Evolutionary conservation across 2,888 invertebrate genomes (phyloP), one percentile per base, ranked within the genome.

Genomic region (Lasioglossum villosulum): DNA sequence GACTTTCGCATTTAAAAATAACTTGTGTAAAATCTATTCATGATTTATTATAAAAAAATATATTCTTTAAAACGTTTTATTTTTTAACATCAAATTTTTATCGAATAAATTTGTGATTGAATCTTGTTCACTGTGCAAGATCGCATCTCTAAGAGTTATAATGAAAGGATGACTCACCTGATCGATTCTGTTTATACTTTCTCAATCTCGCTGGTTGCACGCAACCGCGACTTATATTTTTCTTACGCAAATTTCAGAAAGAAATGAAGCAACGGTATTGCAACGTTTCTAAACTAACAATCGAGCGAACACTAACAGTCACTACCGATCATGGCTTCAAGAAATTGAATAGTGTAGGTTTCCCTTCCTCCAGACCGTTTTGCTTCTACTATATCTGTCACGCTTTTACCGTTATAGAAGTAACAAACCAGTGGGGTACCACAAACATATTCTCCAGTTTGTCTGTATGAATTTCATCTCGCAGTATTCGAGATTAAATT

Each of bases 301-400:
- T 86, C 84, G 80, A 78, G 75, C 70, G 80, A 82, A 80, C 63
- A 91, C 91, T 91, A 87, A 85, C 89, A 80, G 63, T 6, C 14
- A 89, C 88, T 91, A 91, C 91, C 93, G 91, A 93, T 93, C 90
- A 92, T 92, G 92, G 92, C 80, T 82, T 86, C 88, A 87, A 89
- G 89, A 90, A 80, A 85, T 80, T 84, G 72, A 82, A 78, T 84
- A 83, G 80, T 34, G 82, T 84, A 87, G 88, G 78, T 88, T 87
- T 87, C 84, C 86, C 88, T 91, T 90, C 88, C 87, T 86, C 75
- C 82, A 78, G 77, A 48, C 91, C 84, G 82, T 80, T 73, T 86
- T 63, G 48, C 84, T 84, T 82, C 77, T 42, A 34, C 78, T 78
- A 34, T 75, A 48, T 70, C 78, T 78, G 81, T 76, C 83, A 79